Conservation (phyloP, 2,888 invertebrate genomes). For the Melanophora roralis region DNA sequence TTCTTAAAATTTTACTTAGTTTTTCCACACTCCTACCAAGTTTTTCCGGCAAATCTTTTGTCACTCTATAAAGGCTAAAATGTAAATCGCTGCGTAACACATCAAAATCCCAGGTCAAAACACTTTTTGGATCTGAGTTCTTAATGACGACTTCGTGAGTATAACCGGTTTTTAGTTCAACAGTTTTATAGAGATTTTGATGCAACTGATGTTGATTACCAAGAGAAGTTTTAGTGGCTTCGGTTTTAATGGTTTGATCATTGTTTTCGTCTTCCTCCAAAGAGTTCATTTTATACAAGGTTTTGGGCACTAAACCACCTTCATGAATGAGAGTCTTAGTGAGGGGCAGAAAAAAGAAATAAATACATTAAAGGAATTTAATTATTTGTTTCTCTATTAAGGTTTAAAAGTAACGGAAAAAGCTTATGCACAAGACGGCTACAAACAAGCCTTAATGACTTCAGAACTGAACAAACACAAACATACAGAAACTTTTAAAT, state of each 20-base stretch:
- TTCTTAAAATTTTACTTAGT: background rate
- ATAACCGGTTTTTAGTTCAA: constrained; percentile 78
- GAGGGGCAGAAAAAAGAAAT: constrained; percentile 2
- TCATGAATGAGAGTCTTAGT: constrained; percentile 88
- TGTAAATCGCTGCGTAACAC: constrained; percentile 92
- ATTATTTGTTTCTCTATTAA: background rate
- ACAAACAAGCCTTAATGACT: background rate
- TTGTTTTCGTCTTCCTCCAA: constrained; percentile 71
- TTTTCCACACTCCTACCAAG: constrained; percentile 69
- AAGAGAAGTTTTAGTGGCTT: constrained; percentile 50
- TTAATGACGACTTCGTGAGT: constrained; percentile 87
- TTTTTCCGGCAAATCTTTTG: constrained; percentile 71
- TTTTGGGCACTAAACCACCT: constrained; percentile 93
- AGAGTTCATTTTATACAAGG: constrained; percentile 83
- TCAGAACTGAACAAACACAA: too few species aligned
- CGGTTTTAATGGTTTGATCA: constrained; percentile 61
- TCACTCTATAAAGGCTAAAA: constrained; percentile 83
- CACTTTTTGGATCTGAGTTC: constrained; percentile 90
- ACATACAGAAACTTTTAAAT: too few species aligned
- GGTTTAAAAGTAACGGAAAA: background rate
- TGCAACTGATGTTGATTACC: constrained; percentile 69
- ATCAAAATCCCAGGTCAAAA: constrained; percentile 98
- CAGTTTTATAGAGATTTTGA: constrained; percentile 75
- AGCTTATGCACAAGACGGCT: background rate
- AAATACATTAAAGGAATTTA: background rate